Evolutionary conservation across 1,140 invertebrate species (phyloP).

Genomic region (Pseudoatta argentina): DNA sequence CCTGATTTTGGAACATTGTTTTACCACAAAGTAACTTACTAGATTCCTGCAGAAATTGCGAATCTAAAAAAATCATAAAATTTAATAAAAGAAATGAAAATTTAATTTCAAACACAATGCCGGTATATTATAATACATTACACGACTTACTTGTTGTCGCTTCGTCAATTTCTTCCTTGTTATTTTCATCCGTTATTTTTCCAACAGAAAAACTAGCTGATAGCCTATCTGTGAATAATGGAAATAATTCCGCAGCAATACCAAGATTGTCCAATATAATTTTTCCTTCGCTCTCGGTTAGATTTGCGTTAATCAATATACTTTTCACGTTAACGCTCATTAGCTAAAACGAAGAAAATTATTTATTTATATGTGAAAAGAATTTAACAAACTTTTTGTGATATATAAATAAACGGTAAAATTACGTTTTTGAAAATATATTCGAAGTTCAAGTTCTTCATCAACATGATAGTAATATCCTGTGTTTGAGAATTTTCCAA

Average conservation of each 20-base stretch:
- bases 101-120: slow-evolving; percentile 14
- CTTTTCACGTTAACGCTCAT: slow-evolving; percentile 84
- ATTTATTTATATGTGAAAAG: not conserved
- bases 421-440: slow-evolving; percentile 86
- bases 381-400: not conserved
- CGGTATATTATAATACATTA: not conserved
- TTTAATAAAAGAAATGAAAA: slow-evolving; percentile 5
- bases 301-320: slow-evolving; percentile 86
- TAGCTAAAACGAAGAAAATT: slow-evolving; percentile 73
- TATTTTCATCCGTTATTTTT: slow-evolving; percentile 3
- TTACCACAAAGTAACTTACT: slow-evolving; percentile 89
- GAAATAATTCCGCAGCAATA: slow-evolving; percentile 84
- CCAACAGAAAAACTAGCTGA: slow-evolving; percentile 66
- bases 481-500: slow-evolving; percentile 83
- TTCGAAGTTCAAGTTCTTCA: slow-evolving; percentile 86
- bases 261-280: slow-evolving; percentile 83
- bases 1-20: slow-evolving; percentile 84
- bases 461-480: slow-evolving; percentile 83
- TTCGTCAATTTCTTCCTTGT: slow-evolving; percentile 21
- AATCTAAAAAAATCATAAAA: slow-evolving; percentile 60
- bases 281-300: slow-evolving; percentile 85
- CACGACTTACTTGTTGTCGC: slow-evolving; percentile 71
- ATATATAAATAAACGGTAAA: not conserved
- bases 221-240: slow-evolving; percentile 82
- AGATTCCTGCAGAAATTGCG: slow-evolving; percentile 85